Conservation (phyloP, 2,113 vertebrate species). For the Coptodon bakossiorum region DNA sequence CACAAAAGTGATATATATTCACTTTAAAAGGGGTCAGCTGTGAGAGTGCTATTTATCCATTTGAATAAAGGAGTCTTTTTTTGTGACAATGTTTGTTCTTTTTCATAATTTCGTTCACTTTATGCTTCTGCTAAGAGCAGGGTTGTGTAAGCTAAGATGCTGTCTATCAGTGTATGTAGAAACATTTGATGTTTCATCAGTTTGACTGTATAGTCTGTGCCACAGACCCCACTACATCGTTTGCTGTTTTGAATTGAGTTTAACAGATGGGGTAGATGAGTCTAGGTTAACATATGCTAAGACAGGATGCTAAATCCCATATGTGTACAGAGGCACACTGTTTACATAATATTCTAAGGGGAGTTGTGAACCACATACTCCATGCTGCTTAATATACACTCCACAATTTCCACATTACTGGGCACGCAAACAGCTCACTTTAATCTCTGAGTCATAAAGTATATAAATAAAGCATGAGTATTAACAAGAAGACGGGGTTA, state of each 20-base stretch:
- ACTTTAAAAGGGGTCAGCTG: neutral
- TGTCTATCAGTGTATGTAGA: neutral
- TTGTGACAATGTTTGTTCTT: neutral
- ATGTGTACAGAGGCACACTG: slow-evolving; percentile 8
- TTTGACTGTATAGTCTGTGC: neutral
- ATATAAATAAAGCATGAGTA: slow-evolving; percentile 26
- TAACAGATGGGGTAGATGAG: slow-evolving; percentile 32
- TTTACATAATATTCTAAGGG: slow-evolving; percentile 32
- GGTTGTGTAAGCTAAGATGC: neutral
- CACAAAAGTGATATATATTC: neutral
- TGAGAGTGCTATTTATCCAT: neutral
- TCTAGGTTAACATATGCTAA: slow-evolving; percentile 20
- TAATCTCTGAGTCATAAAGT: slow-evolving; percentile 16
- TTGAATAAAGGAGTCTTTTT: neutral
- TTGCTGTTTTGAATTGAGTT: neutral
- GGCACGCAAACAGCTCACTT: neutral
- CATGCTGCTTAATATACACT: neutral
- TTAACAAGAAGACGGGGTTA: neutral
- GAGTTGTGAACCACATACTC: neutral
- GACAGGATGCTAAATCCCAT: slow-evolving; percentile 28
- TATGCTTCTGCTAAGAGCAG: neutral
- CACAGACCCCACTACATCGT: neutral
- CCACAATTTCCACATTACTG: neutral
- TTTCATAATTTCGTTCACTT: neutral
- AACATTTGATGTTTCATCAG: neutral